Evolutionary conservation across 2,113 vertebrate genomes (phyloP).

Genomic region (Plotosus lineatus): DNA sequence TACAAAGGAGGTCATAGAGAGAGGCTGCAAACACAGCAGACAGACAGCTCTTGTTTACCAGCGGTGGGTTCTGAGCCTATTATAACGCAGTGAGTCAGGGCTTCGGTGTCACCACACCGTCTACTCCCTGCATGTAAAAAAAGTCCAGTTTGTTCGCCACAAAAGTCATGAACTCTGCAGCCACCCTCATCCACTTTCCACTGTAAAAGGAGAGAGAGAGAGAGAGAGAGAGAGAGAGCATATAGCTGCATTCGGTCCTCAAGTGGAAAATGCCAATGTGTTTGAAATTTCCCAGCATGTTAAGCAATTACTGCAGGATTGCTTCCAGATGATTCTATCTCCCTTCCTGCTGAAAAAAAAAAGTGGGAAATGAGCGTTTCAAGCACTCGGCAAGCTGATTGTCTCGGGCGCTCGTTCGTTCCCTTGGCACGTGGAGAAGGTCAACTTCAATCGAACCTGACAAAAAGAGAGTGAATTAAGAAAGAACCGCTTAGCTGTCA

Average conservation of each 20-base stretch:
- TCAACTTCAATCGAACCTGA: slow-evolving; percentile 39
- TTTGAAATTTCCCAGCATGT: slow-evolving; percentile 66
- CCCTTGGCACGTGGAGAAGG: slow-evolving; percentile 27
- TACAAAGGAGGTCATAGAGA: neutral
- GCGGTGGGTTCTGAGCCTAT: slow-evolving; percentile 32
- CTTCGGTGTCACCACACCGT: slow-evolving; percentile 32
- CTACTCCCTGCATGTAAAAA: slow-evolving; percentile 35
- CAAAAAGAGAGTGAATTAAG: neutral
- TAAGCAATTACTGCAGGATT: slow-evolving; percentile 62
- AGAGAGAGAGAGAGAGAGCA: slow-evolving; percentile 3
- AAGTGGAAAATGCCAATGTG: slow-evolving; percentile 63
- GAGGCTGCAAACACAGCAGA: neutral
- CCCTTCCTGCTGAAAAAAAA: slow-evolving; percentile 57
- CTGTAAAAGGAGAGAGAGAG: slow-evolving; percentile 44
- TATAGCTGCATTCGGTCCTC: slow-evolving; percentile 37
- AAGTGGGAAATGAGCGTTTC: slow-evolving; percentile 56
- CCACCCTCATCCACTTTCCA: slow-evolving; percentile 52
- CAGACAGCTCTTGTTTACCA: slow-evolving; percentile 26
- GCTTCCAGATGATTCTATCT: slow-evolving; percentile 65
- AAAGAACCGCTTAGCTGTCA: slow-evolving; percentile 34
- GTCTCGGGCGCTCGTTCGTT: slow-evolving; percentile 40
- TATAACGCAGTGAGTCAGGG: slow-evolving; percentile 42
- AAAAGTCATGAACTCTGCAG: slow-evolving; percentile 29
- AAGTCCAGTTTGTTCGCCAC: slow-evolving; percentile 15
- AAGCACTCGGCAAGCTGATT: slow-evolving; percentile 44